Percentiles rank a stretch among this genome's conserved stretches.
Conservation (phyloP, 2,113 vertebrate genomes). For the Garra rufa region DNA sequence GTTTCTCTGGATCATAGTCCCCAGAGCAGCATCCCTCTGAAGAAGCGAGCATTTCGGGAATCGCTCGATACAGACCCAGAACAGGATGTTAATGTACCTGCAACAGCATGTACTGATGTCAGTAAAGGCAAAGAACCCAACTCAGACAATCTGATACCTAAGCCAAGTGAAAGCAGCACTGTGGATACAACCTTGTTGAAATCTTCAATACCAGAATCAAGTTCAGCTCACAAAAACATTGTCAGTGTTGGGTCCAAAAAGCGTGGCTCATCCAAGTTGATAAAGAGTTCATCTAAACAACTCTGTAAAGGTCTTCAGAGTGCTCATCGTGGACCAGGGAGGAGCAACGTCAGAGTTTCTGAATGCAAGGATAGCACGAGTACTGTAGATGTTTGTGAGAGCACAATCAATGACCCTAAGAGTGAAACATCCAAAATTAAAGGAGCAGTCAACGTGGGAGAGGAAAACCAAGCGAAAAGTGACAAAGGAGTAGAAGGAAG, state of each 20-base stretch:
- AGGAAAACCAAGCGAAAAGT: conserved; percentile 45
- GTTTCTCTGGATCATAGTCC: conserved; percentile 60
- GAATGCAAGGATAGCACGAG: background rate
- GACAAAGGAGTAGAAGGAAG: background rate
- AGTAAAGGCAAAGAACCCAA: conserved; percentile 30
- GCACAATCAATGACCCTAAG: background rate
- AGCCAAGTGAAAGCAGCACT: background rate
- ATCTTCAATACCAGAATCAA: background rate
- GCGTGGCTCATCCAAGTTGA: conserved; percentile 15
- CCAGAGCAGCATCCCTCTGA: conserved; percentile 79
- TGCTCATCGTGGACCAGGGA: background rate
- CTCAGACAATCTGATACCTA: background rate
- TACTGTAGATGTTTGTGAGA: background rate
- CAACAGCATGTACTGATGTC: conserved; percentile 38
- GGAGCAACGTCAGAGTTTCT: background rate
- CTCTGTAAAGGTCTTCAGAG: conserved; percentile 24
- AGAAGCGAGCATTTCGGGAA: conserved; percentile 78
- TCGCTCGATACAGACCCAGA: conserved; percentile 69
- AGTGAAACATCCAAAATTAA: background rate
- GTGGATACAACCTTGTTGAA: background rate
- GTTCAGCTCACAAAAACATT: background rate
- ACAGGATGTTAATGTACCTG: conserved; percentile 48
- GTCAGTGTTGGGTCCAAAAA: conserved; percentile 7
- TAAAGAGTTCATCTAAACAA: conserved; percentile 30
- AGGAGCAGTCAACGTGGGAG: conserved; percentile 36